phyloP scores from a whole-genome alignment of 2,113 vertebrate genomes.

The Vidua chalybeata region DNA sequence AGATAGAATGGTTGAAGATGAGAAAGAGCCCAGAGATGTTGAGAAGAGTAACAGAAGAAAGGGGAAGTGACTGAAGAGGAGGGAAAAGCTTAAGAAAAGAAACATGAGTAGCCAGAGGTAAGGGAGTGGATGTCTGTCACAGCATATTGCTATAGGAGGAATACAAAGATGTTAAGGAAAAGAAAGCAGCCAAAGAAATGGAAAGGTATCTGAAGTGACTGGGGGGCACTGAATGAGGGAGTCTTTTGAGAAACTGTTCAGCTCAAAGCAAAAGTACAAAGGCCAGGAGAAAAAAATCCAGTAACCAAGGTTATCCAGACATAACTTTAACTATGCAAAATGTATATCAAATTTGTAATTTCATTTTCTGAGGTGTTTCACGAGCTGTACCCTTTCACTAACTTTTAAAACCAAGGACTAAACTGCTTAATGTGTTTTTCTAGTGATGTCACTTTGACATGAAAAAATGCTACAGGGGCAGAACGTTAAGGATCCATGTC shows the following conservation, averaged over 20 bases:
- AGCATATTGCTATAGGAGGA: neutral
- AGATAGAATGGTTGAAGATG: neutral
- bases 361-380: neutral
- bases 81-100: neutral
- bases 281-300: neutral
- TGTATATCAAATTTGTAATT: neutral
- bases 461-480: neutral
- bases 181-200: neutral
- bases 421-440: neutral
- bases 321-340: slow-evolving; percentile 38
- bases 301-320: neutral
- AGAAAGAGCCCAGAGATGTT: neutral
- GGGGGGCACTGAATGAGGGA: neutral
- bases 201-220: neutral
- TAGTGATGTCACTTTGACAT: neutral
- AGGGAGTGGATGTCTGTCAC: neutral
- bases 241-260: neutral
- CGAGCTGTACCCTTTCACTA: neutral
- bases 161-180: neutral
- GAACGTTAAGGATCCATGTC: neutral
- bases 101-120: neutral
- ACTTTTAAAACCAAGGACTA: neutral
- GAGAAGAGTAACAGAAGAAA: neutral
- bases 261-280: neutral
- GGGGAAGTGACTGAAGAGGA: neutral